Evolutionary conservation across 2,888 invertebrate genomes (phyloP), one percentile per base, ranked within the genome.

Genomic region (Phengaris arion): DNA sequence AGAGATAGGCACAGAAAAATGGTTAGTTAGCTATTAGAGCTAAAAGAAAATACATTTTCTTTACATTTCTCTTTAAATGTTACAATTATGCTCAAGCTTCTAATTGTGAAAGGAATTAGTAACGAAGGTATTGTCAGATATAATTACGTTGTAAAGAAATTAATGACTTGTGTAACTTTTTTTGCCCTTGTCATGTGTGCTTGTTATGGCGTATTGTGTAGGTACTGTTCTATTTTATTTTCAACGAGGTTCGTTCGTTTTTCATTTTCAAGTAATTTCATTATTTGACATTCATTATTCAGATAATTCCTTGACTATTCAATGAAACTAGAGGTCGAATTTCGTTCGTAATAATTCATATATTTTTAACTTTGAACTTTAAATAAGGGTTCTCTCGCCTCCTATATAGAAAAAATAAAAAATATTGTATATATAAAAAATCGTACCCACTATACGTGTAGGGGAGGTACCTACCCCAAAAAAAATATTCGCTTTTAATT

Each of bases 1-100:
- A 72, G 54, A 72, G 52, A 72, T 72, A 72, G 52, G 72, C 52
- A 12, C 13, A 54, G 72, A 52, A 72, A 70, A 72, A 35, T 54
- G 54, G 72, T 54, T 13, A 52, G 35, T 48, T 22, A 22, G 54
- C 52, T 35, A 64, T 64, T 64, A 64, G 35, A 22, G 22, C 59
- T 15, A 57, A 57, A 57, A 59, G 64, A 64, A 64, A 45, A 45
- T 45, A 64, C 12, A 45, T 64, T 64, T 35, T 35, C 59, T 64
- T 64, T 64, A 64, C 64, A 45, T 64, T 64, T 64, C 64, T 45
- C 35, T 13, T 64, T 45, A 13, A 45, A 64, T 64, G 4, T 52
- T 22, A 12, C 52, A 52, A 52, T 10, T 64, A 12, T 45, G 12
- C 64, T 45, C 2, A 45, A 64, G 35, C 64, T 45, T 64, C 64